Conservation (phyloP, 2,113 vertebrate species). For the Xenus cinereus region DNA sequence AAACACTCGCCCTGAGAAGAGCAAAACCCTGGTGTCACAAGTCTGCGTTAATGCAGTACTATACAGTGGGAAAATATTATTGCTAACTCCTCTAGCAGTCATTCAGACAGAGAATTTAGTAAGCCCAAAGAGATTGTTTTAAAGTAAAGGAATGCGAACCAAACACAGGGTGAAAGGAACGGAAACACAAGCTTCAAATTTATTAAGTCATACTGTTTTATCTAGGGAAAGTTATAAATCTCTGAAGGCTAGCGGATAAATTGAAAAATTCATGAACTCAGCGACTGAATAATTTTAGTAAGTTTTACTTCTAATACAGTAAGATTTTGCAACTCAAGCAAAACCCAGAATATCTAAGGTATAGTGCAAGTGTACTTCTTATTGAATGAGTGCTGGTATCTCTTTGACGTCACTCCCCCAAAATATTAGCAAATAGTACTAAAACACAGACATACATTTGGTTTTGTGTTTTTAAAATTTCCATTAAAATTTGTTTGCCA, state of each 20-base stretch:
- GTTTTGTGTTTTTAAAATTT: neutral
- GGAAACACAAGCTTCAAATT: accelerated
- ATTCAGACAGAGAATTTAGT: too few relatives aligned
- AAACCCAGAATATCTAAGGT: neutral
- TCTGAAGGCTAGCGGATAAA: neutral
- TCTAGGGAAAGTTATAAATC: neutral
- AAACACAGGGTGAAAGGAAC: accelerated
- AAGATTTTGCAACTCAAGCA: neutral
- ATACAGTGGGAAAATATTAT: accelerated
- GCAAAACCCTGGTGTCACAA: neutral
- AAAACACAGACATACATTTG: neutral
- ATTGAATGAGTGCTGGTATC: neutral
- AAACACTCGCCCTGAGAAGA: neutral
- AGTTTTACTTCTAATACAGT: neutral
- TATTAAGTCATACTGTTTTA: neutral
- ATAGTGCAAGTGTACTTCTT: neutral
- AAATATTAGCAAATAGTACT: neutral
- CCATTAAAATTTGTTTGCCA: neutral
- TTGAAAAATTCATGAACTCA: neutral
- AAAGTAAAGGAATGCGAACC: neutral
- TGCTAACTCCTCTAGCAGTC: accelerated
- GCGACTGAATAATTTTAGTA: neutral
- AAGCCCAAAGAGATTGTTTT: neutral
- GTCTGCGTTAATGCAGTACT: accelerated
- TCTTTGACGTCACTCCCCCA: neutral